Conservation (phyloP, 2,888 invertebrate species). For the Proisotoma minuta region DNA sequence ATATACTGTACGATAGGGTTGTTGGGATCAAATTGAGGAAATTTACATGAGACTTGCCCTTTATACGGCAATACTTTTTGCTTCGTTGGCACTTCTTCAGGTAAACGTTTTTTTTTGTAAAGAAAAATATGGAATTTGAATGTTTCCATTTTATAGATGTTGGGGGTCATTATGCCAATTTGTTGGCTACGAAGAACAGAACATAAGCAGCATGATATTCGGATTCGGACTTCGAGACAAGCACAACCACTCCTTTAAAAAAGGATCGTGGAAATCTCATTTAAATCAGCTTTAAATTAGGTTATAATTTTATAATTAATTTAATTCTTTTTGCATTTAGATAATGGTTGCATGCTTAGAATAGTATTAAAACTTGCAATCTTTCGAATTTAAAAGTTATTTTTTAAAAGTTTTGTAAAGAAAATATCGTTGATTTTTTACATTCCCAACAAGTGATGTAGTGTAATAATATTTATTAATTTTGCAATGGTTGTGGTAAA, state of each 20-base stretch:
- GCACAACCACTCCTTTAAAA: neutral
- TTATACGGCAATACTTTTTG: neutral
- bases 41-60: neutral
- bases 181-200: neutral
- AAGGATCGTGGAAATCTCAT: no score
- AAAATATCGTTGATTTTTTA: no score
- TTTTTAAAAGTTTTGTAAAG: no score
- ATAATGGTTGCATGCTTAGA: no score
- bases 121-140: neutral
- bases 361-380: no score
- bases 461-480: no score
- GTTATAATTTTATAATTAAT: no score
- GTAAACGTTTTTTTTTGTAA: neutral
- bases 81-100: neutral
- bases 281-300: no score
- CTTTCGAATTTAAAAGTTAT: no score
- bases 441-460: no score
- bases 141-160: neutral
- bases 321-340: no score
- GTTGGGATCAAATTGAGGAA: neutral
- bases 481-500: no score
- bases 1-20: neutral
- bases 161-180: neutral
- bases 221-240: constrained; percentile 1
- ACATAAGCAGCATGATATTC: neutral